phyloP scores from a whole-genome alignment of 2,888 invertebrate species.

The Pterostichus niger region DNA sequence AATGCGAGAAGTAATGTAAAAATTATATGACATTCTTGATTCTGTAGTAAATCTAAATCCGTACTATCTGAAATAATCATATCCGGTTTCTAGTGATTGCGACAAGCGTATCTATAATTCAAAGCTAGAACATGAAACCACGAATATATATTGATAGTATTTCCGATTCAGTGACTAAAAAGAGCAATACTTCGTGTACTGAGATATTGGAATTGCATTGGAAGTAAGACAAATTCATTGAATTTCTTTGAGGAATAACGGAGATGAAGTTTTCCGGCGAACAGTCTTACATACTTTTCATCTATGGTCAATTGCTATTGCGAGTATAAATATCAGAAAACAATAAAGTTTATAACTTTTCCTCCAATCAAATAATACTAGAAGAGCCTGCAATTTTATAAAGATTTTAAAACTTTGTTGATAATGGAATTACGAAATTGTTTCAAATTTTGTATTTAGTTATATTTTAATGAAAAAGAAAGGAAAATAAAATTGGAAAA shows the following conservation, averaged over 20 bases:
- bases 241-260: constrained; percentile 21
- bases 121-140: constrained; percentile 10
- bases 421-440: background rate
- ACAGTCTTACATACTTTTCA: constrained; percentile 5
- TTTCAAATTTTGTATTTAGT: background rate
- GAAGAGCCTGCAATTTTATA: background rate
- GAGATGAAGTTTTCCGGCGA: constrained; percentile 9
- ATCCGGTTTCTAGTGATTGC: background rate
- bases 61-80: background rate
- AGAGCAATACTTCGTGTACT: constrained; percentile 1
- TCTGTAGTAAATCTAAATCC: background rate
- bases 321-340: constrained; percentile 24
- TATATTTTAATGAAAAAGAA: background rate
- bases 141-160: constrained; percentile 40
- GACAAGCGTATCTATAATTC: constrained; percentile 30
- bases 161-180: constrained; percentile 25
- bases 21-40: no score
- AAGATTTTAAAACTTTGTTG: constrained; percentile 24
- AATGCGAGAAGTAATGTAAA: no score
- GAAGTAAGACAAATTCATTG: constrained; percentile 37
- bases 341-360: constrained; percentile 27
- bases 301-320: constrained; percentile 31
- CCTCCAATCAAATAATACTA: background rate
- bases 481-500: background rate
- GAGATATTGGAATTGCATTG: constrained; percentile 42